Base-by-base conservation (phyloP, 1,140 invertebrate species). In the Acromyrmex heyeri region DNA sequence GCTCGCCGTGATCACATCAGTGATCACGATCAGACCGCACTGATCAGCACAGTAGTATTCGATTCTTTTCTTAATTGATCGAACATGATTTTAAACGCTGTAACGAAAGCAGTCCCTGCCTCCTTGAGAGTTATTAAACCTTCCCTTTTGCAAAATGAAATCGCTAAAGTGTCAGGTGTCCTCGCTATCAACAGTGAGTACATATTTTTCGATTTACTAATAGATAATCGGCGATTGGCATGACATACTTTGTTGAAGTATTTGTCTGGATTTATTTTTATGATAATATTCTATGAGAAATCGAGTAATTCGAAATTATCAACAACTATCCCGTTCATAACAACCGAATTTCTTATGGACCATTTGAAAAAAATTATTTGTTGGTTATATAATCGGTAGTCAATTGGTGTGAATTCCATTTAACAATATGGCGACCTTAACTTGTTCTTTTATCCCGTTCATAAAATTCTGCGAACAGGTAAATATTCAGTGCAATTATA, bases 51-150 rank as follows among this genome's bases (percentile, higher is more conserved):
- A 14, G 65, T 67, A 21, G 50, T 14, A 16, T 34, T 18, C 55
- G 7, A n/a, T 93, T 86, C 76, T 86, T 78, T 92, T 91, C 90
- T 95, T 93, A 93, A 91, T 95, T 92, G 92, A 91, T 88, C 92
- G 92, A 93, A 94, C 95, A 96, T 95, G 95, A 97, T 97, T 96
- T 96, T 97, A 95, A 96, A 95, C 90, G 96, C 95, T 90, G 95
- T 97, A 87, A 95, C 96, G 88, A 96, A 96, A 93, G 96, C 96
- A 89, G 96, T 96, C 93, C 93, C 95, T 88, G 96, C 96, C 79
- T 95, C 96, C 92, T 93, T 97, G 75, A 96, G 96, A 94, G 95
- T 95, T 87, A 95, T 96, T 81, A 97, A 97, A 95, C 95, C 96
- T 57, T 91, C 95, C 67, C 88, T 97, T 92, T 87, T 96, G 50